Base-by-base conservation (phyloP, 2,113 vertebrate genomes). In the Orthonyx spaldingii region DNA sequence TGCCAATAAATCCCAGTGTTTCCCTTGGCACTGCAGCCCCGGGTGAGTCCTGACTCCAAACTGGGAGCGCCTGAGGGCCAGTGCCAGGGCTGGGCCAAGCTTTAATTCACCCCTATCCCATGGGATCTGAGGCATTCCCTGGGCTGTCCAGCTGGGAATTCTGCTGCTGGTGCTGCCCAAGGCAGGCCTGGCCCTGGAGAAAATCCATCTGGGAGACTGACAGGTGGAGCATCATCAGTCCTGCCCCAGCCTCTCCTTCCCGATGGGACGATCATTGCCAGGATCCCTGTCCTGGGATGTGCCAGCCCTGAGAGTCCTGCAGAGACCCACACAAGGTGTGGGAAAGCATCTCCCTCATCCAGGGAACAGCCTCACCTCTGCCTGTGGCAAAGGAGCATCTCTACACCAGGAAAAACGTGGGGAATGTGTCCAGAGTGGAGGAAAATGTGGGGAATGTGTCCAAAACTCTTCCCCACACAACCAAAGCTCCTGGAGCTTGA, bases 191-290 rank as follows among this genome's bases (percentile, higher is more conserved):
- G 72, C 13, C 10, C 52, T 59, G 71, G 52, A 15, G 37, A 16
- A 66, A 65, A 84, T 28, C 35, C 32, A 33, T 6, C 50, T 18
- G 52, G 55, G 64, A 61, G 44, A 26, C 28, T 55, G 30, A 26
- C 0, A 2, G 60, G 42, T 30, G 46, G 68, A 10, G 16, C 65
- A 59, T 44, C 63, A 49, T 32, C 79, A 42, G 57, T 78, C 92
- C 33, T 10, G 11, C 14, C 41, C 41, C 41, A 42, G 41, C 41
- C 41, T 42, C 5, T 15, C 22, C 41, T 39, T 55, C 41, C 59
- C 23, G 10, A 3, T 0, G 1, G 41, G 49, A 28, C 28, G 28
- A 6, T 15, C 3, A 0, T 7, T 41, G 9, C 82, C 60, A 30
- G 60, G 13, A 32, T 16, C 70, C 42, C 24, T 24, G 41, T 11